Conservation (phyloP, 37 sponge, comb jelly and placozoan species). For the Theonella swinhoei region DNA sequence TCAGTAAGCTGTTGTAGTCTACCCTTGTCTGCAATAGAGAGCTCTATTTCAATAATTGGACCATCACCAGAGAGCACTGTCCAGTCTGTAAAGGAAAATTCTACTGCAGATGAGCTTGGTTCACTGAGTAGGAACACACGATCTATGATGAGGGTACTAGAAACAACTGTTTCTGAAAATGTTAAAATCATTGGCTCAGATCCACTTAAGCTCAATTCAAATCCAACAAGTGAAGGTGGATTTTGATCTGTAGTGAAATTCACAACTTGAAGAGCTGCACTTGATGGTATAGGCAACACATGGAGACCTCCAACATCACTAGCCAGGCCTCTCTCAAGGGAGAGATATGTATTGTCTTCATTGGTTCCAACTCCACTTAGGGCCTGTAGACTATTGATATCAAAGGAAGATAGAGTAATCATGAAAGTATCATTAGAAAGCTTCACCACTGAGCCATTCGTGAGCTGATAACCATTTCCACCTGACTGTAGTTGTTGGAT, state of each 20-base stretch:
- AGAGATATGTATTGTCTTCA: constrained; percentile 53
- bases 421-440: constrained; percentile 37
- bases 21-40: constrained; percentile 66
- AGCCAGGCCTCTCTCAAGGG: constrained; percentile 66
- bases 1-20: constrained; percentile 61
- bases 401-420: constrained; percentile 33
- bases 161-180: constrained; percentile 86
- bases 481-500: constrained; percentile 22
- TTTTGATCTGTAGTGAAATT: constrained; percentile 56
- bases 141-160: constrained; percentile 24
- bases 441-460: constrained; percentile 50
- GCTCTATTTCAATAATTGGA: constrained; percentile 45
- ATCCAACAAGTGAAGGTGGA: constrained; percentile 63
- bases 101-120: constrained; percentile 17
- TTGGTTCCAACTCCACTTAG: constrained; percentile 42
- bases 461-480: constrained; percentile 41
- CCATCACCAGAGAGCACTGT: constrained; percentile 64
- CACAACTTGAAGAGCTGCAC: constrained; percentile 37
- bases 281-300: constrained; percentile 48
- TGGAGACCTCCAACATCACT: constrained; percentile 50
- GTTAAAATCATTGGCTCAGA: constrained; percentile 75
- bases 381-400: constrained; percentile 60
- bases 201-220: constrained; percentile 76
- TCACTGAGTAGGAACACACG: constrained; percentile 66
- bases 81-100: constrained; percentile 21